Evolutionary conservation across 2,888 invertebrate genomes (phyloP).

Genomic region (Rhamphomyia laevipes): DNA sequence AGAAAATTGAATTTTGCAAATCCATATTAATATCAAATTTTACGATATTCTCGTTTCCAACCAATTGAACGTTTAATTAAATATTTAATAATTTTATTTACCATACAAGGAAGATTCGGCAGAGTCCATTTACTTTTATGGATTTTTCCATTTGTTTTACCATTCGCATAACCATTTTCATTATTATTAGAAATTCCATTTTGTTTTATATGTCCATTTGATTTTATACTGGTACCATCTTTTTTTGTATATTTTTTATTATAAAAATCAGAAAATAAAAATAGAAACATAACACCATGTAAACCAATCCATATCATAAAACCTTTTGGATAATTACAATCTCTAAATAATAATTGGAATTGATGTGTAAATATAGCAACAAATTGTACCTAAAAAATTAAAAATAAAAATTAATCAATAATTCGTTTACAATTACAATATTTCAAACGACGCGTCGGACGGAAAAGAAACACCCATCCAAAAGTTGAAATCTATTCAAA

Average conservation of each 20-base stretch:
- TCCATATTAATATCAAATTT: too few species aligned
- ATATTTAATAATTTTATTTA: slow-evolving; percentile 37
- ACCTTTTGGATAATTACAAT: slow-evolving; percentile 82
- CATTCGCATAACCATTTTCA: slow-evolving; percentile 28
- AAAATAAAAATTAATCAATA: slow-evolving; percentile 1
- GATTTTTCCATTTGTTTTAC: slow-evolving; percentile 31
- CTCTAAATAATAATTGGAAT: slow-evolving; percentile 78
- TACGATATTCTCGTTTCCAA: too few species aligned
- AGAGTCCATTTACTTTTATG: slow-evolving; percentile 14
- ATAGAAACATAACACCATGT: slow-evolving; percentile 87
- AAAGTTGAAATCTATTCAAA: too few species aligned
- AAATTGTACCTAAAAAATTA: slow-evolving; percentile 67
- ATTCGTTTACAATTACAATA: too few species aligned
- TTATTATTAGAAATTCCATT: slow-evolving; percentile 19
- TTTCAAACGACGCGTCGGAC: too few species aligned
- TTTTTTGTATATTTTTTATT: slow-evolving; percentile 58
- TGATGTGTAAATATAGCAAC: slow-evolving; percentile 84
- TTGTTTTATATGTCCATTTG: slow-evolving; percentile 19
- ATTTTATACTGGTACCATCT: slow-evolving; percentile 18
- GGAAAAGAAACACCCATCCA: too few species aligned
- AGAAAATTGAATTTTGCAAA: too few species aligned
- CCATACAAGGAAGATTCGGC: slow-evolving; percentile 53
- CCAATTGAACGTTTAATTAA: too few species aligned
- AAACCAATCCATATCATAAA: slow-evolving; percentile 92
- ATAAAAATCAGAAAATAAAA: slow-evolving; percentile 92